Evolutionary conservation across 2,797 vertebrate species (phyloP).

Genomic region (Onychomys torridus): DNA sequence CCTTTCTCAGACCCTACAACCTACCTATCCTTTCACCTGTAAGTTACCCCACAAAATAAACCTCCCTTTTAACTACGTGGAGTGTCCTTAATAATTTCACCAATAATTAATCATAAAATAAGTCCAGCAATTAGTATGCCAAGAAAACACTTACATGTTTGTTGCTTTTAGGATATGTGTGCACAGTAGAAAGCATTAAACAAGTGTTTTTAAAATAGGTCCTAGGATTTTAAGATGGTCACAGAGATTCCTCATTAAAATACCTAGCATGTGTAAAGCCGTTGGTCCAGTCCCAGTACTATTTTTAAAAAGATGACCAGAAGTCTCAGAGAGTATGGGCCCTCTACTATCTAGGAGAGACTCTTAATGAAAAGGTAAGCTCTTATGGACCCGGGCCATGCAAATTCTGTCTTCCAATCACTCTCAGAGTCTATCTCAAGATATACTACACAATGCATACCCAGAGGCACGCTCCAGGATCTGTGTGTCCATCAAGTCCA

Average conservation of each 20-base stretch:
- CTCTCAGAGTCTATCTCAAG: not conserved
- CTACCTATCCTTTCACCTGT: no score
- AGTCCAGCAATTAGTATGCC: not conserved
- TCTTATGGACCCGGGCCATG: not conserved
- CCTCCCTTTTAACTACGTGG: no score
- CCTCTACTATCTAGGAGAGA: not conserved
- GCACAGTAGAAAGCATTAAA: not conserved
- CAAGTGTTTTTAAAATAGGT: not conserved
- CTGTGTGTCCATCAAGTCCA: not conserved
- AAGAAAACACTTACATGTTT: not conserved
- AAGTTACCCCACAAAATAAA: no score
- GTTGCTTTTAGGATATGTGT: not conserved
- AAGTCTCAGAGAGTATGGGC: not conserved
- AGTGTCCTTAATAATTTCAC: no score
- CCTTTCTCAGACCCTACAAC: no score
- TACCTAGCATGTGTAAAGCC: not conserved
- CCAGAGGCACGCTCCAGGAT: not conserved
- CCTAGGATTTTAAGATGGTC: not conserved
- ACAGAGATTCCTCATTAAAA: not conserved
- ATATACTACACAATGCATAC: not conserved
- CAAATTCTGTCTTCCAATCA: not conserved
- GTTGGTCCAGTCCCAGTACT: not conserved
- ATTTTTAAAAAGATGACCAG: not conserved
- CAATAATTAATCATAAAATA: constrained; percentile 7
- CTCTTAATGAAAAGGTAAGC: not conserved